These are phyloP conservation scores for Mycetomoellerius zeteki DNA, from an alignment of 1,140 invertebrate species.

Conservation along the genomic window DNA sequence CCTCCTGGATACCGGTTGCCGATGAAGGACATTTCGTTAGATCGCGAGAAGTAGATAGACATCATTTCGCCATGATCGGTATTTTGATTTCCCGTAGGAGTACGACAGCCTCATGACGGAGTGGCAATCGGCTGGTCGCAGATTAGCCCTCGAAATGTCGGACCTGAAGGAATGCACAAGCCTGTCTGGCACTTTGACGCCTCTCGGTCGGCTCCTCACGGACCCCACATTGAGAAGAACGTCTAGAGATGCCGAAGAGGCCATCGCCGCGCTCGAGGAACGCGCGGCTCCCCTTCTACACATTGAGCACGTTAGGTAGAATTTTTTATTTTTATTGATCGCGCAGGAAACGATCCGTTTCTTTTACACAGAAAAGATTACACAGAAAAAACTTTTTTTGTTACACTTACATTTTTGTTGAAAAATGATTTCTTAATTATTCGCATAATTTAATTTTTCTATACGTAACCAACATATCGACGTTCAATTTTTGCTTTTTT, in stretches of 20 bases:
- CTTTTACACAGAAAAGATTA: background rate
- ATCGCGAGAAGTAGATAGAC: constrained; percentile 1
- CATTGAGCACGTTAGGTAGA: constrained; percentile 83
- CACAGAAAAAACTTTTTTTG: background rate
- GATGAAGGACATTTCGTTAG: constrained; percentile 28
- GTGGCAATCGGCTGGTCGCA: constrained; percentile 85
- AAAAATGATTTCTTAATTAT: background rate
- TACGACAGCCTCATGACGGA: constrained; percentile 85
- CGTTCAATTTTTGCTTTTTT: background rate
- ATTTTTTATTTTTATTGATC: constrained; percentile 35
- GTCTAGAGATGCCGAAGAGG: constrained; percentile 83
- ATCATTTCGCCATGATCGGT: constrained; percentile 16
- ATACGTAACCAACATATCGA: constrained; percentile 1
- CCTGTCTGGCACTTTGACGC: constrained; percentile 83
- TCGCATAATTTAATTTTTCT: background rate
- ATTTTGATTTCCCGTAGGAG: constrained; percentile 77
- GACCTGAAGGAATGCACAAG: constrained; percentile 84
- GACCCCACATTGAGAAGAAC: constrained; percentile 84
- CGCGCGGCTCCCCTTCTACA: constrained; percentile 81
- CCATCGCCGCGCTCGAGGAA: constrained; percentile 82
- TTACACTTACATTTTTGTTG: no score
- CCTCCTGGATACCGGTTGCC: background rate
- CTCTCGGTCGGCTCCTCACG: constrained; percentile 83
- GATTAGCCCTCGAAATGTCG: constrained; percentile 85
- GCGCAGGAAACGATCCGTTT: background rate